These are phyloP conservation scores for Triops longicaudatus DNA, from an alignment of 1,140 invertebrate species.

Conservation along the genomic window DNA sequence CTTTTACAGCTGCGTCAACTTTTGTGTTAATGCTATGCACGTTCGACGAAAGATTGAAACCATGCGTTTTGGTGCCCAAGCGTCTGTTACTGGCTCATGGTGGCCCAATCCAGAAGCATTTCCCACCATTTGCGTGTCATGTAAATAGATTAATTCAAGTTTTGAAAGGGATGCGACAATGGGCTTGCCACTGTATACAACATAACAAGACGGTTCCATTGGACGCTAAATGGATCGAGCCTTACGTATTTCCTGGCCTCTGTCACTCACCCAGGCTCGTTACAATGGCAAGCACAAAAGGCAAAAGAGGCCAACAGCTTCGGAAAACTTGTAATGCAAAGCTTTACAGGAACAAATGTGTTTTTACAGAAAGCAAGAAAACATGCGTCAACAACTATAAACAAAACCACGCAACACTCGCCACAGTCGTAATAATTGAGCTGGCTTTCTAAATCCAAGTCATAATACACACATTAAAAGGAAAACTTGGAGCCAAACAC, in stretches of 20 bases:
- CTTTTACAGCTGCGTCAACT: neutral
- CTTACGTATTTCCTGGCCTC: neutral
- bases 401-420: neutral
- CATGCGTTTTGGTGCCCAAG: neutral
- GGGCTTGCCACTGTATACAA: neutral
- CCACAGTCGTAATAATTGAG: neutral
- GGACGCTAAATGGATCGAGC: neutral
- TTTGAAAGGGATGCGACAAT: slow-evolving; percentile 8
- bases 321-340: neutral
- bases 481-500: too few species aligned
- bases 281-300: neutral
- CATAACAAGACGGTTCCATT: neutral
- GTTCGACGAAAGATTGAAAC: neutral
- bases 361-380: neutral
- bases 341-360: neutral
- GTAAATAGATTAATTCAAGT: neutral
- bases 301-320: neutral
- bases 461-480: neutral
- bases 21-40: neutral
- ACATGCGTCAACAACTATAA: neutral
- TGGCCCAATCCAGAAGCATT: neutral
- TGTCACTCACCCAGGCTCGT: slow-evolving; percentile 1
- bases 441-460: neutral
- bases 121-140: neutral
- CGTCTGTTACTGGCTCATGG: neutral